A percentile compares a stretch with the other conserved stretches of the same genome.
Conservation (phyloP, 2,113 vertebrate species). For the Sardina pilchardus region DNA sequence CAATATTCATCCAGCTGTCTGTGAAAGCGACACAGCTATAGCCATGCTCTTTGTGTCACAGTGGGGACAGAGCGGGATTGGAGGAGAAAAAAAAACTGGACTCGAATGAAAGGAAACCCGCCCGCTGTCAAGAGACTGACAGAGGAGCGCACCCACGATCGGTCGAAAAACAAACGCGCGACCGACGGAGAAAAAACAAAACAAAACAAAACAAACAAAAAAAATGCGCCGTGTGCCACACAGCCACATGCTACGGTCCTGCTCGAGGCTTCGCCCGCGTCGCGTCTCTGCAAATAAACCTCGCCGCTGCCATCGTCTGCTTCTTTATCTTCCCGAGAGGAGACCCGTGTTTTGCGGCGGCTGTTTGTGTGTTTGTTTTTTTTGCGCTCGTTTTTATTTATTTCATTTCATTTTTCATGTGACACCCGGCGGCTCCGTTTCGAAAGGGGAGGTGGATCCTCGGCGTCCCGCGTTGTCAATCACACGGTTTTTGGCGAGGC, state of each 20-base stretch:
- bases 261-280: conserved; percentile 15
- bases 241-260: neutral
- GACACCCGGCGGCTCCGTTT: conserved; percentile 49
- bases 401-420: conserved; percentile 28
- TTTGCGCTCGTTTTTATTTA: neutral
- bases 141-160: too few relatives aligned
- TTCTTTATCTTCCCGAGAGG: conserved; percentile 47
- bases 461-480: conserved; percentile 59
- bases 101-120: conserved; percentile 33
- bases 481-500: conserved; percentile 40
- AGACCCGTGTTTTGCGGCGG: neutral
- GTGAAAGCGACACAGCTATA: conserved; percentile 49
- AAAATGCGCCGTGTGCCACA: neutral
- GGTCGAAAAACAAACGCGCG: neutral
- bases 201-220: conserved; percentile 24
- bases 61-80: neutral
- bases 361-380: neutral
- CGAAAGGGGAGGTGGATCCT: conserved; percentile 45
- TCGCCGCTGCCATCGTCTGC: conserved; percentile 21
- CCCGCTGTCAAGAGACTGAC: neutral
- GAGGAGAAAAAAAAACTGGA: conserved; percentile 42
- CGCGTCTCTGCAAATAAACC: conserved; percentile 23
- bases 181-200: neutral
- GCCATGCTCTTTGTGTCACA: conserved; percentile 41
- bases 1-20: conserved; percentile 61